These are phyloP conservation scores for Frieseomelitta varia DNA, from an alignment of 1,140 invertebrate genomes.

Conservation along the genomic window DNA sequence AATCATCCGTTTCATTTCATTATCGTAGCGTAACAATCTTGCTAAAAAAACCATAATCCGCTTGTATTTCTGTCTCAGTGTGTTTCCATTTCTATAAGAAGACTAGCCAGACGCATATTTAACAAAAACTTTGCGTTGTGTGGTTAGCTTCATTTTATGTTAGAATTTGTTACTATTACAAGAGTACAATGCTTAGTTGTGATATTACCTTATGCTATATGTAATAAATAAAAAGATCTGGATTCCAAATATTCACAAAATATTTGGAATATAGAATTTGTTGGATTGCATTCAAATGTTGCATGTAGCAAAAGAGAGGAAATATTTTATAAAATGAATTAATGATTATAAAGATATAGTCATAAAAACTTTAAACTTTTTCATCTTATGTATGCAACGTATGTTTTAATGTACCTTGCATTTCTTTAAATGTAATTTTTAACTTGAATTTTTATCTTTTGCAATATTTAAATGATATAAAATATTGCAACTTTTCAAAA, in stretches of 20 bases:
- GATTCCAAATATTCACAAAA: background rate
- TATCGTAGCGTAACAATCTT: background rate
- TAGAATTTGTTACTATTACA: background rate
- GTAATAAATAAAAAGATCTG: background rate
- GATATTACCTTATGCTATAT: background rate
- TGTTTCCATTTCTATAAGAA: slow-evolving; percentile 31
- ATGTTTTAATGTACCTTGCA: background rate
- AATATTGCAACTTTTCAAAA: background rate
- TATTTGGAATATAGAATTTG: background rate
- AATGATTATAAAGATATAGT: background rate
- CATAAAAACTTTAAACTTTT: too few relatives aligned
- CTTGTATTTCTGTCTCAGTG: background rate
- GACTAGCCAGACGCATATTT: background rate
- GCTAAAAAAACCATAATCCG: background rate
- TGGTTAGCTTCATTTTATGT: background rate
- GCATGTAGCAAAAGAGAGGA: background rate
- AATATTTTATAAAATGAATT: background rate
- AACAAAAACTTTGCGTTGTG: background rate
- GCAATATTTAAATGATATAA: background rate
- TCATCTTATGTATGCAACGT: too few relatives aligned
- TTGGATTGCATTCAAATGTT: background rate
- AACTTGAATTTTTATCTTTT: background rate
- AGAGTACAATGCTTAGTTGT: background rate
- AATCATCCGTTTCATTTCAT: background rate
- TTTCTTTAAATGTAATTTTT: background rate